These are phyloP conservation scores for Butorides virescens DNA, from an alignment of 2,113 vertebrate species.

Conservation along the genomic window DNA sequence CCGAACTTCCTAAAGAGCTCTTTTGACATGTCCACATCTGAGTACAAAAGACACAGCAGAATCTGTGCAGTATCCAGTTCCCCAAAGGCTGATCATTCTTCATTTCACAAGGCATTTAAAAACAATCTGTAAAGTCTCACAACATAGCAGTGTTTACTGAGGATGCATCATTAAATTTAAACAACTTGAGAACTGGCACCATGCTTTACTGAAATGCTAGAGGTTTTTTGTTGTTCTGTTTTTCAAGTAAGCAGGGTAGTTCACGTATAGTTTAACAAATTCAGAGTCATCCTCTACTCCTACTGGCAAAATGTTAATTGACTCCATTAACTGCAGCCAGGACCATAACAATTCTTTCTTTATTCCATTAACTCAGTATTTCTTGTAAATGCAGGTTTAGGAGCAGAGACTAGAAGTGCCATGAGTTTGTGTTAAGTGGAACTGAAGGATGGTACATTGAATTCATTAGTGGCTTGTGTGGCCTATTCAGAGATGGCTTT, in stretches of 20 bases:
- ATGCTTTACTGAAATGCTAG: background rate
- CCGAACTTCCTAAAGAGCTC: background rate
- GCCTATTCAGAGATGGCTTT: background rate
- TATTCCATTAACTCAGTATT: background rate
- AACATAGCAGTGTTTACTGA: conserved; percentile 35
- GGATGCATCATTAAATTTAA: conserved; percentile 21
- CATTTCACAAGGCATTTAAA: background rate
- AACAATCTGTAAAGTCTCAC: conserved; percentile 29
- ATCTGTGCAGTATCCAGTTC: background rate
- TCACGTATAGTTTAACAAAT: conserved; percentile 3
- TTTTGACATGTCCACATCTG: background rate
- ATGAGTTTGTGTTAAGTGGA: background rate
- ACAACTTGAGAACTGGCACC: conserved; percentile 26
- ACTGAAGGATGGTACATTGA: background rate
- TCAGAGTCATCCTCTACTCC: background rate
- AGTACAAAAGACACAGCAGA: background rate
- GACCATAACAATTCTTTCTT: background rate
- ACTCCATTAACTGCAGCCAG: background rate
- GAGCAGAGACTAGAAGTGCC: background rate
- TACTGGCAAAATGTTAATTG: background rate
- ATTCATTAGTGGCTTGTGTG: background rate
- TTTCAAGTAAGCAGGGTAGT: conserved; percentile 6
- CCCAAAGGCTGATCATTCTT: background rate
- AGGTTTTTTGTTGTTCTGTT: background rate
- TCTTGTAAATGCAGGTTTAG: background rate